These are phyloP conservation scores for Orthonyx spaldingii DNA, from an alignment of 2,113 vertebrate species.

Conservation along the genomic window DNA sequence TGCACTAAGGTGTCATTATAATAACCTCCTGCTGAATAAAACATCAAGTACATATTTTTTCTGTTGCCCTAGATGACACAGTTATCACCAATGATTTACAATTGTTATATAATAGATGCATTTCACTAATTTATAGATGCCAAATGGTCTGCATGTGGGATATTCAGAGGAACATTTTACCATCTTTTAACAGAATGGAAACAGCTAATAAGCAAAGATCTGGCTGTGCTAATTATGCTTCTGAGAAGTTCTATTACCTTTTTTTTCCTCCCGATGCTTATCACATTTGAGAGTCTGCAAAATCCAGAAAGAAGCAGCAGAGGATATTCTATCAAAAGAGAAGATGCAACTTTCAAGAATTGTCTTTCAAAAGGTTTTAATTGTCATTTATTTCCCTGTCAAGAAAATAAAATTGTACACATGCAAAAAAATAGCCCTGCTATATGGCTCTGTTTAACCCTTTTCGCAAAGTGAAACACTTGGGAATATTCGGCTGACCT, in stretches of 20 bases:
- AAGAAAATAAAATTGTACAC: background rate
- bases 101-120: background rate
- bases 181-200: background rate
- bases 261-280: background rate
- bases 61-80: background rate
- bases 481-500: background rate
- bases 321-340: background rate
- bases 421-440: background rate
- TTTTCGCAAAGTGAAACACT: background rate
- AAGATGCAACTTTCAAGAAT: background rate
- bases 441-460: background rate
- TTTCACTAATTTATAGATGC: constrained; percentile 15
- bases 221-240: background rate
- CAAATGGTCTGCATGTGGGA: background rate
- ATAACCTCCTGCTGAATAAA: constrained; percentile 42
- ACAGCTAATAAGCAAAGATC: background rate
- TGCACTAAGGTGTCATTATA: background rate
- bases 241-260: background rate
- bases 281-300: background rate
- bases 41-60: constrained; percentile 20
- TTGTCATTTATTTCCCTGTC: background rate
- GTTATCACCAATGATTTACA: background rate
- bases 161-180: background rate
- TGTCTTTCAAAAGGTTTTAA: background rate
- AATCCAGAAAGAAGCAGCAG: background rate